These are phyloP conservation scores for Drosophila simulans DNA, from an alignment of 1,140 invertebrate genomes.

Conservation along the genomic window DNA sequence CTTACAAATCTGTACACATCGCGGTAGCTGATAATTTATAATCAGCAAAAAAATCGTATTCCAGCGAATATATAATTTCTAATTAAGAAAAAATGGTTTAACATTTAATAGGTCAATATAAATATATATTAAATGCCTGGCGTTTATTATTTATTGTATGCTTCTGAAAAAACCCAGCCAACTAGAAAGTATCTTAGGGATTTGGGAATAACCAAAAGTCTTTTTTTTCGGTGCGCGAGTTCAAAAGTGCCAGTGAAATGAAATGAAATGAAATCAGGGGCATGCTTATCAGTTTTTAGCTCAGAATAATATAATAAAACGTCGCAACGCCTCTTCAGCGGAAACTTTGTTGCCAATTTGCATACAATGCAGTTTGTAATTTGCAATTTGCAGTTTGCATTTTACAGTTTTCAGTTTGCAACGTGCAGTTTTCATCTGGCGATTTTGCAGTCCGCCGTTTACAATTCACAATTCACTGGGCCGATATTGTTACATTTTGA, in stretches of 20 bases:
- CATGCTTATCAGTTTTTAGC: constrained; percentile 61
- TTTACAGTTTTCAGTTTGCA: constrained; percentile 21
- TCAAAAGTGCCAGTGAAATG: constrained; percentile 3
- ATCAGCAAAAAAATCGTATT: background rate
- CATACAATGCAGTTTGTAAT: constrained; percentile 66
- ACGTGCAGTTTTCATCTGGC: no score
- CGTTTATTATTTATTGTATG: background rate
- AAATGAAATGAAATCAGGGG: constrained; percentile 23
- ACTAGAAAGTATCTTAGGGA: background rate
- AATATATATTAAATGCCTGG: background rate
- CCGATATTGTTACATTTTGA: constrained; percentile 12
- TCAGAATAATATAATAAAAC: constrained; percentile 1
- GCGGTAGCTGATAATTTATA: background rate
- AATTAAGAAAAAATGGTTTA: background rate
- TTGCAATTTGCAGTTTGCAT: constrained; percentile 29
- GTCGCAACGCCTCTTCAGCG: constrained; percentile 18
- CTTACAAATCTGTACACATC: background rate
- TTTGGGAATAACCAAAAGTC: background rate
- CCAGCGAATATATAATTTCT: background rate
- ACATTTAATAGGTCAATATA: background rate
- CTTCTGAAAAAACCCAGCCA: background rate
- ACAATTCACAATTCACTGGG: constrained; percentile 17
- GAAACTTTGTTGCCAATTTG: constrained; percentile 70
- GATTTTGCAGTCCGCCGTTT: constrained; percentile 17
- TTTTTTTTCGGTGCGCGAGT: constrained; percentile 4